Base-by-base conservation (phyloP, 2,113 vertebrate species). In the Zosterops pallidus region DNA sequence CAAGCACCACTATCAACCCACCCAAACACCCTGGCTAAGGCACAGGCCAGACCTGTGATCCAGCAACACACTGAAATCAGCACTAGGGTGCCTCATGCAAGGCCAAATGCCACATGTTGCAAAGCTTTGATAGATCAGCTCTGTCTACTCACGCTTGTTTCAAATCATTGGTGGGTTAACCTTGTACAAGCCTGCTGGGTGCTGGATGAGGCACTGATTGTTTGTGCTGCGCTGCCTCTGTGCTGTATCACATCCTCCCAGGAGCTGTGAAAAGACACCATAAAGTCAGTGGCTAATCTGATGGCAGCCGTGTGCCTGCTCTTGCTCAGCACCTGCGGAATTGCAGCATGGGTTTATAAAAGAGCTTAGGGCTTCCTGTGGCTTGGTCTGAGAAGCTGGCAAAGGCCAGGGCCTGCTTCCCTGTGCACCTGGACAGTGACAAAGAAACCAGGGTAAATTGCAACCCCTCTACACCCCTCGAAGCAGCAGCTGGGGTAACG, bases 201-300 rank as follows among this genome's bases (percentile, higher is more conserved):
- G 31, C 64, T 70, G 17, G 47, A 67, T 25, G 14, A 89, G 56
- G 52, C 0, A 0, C 22, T 5, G 8, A 47, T 41, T 1, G 1
- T 55, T 55, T 0, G 0, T 57, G 29, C 56, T 3, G 2, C 24
- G 70, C 60, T 84, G 60, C 42, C 25, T 70, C 60, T 50, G 57
- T 50, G 53, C 72, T 92, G 35, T 46, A 49, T 39, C 1, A 0
- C 4, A 8, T 65, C 37, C 49, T 91, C 53, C 44, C 26, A n/a
- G 1, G 1, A 50, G 29, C 2, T 0, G 0, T 1, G 1, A 26
- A 44, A 70, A 76, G 12, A 57, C 57, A 83, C 35, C 71, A 26
- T 7, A 22, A 72, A 67, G 33, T 22, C 67, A 72, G 76, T 2
- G 1, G 86, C 41, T 67, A 25, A 75, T 57, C 50, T 28, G 22